Evolutionary conservation across 2,113 vertebrate genomes (phyloP).

Genomic region (Saguinus midas): DNA sequence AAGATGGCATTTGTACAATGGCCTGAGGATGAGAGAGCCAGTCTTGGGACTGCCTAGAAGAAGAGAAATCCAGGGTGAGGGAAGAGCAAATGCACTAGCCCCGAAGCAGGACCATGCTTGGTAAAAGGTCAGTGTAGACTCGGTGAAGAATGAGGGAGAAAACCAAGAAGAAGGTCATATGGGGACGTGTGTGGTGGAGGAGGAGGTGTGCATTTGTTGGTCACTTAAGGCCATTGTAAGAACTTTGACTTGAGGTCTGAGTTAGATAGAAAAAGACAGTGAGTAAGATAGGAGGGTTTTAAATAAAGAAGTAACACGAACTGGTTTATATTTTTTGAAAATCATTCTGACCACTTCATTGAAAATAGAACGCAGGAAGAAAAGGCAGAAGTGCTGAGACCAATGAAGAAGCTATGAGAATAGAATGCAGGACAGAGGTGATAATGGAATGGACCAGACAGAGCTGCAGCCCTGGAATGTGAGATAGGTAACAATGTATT

Average conservation of each 20-base stretch:
- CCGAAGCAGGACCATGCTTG: background rate
- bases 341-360: background rate
- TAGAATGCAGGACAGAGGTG: background rate
- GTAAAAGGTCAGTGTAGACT: background rate
- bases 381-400: background rate
- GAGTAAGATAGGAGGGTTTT: background rate
- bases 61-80: background rate
- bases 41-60: background rate
- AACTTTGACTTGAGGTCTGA: background rate
- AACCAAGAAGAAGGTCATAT: background rate
- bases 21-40: background rate
- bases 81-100: background rate
- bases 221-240: background rate
- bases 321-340: background rate
- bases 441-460: background rate
- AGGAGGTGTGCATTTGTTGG: background rate
- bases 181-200: background rate
- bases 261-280: background rate
- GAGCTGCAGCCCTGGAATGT: background rate
- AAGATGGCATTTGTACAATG: background rate
- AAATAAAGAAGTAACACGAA: background rate
- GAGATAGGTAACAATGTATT: background rate
- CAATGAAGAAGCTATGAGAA: background rate
- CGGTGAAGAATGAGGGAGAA: background rate
- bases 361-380: background rate